Evolutionary conservation across 1,140 invertebrate genomes (phyloP), one percentile per base, ranked within the genome.

Genomic region (Paraescarpia echinospica): DNA sequence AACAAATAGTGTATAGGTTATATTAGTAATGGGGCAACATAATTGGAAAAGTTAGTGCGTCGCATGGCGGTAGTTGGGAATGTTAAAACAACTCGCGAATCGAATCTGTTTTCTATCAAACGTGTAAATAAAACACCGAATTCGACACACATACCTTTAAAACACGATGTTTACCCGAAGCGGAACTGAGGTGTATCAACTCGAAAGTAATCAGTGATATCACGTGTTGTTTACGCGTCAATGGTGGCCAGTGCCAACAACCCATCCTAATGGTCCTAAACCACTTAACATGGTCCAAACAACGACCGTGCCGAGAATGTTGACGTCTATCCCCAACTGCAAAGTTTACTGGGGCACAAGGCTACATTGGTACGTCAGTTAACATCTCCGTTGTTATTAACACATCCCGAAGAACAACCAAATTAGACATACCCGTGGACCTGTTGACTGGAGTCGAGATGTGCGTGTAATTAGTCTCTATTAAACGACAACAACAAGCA

Each of bases 141-240:
- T 27, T 22, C 22, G 59, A 77, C 9, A 31, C 59, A 77, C 59
- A 77, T 27, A 12, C 59, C 4, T 77, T 77, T 22, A 77, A 77
- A 77, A 77, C 59, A 77, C 0, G 22, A 77, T 77, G 14, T 77
- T 77, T 77, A 77, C 59, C 22, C 22, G 59, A 77, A 77, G 59
- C 59, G 22, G 59, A 77, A 77, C 59, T 77, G 59, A 77, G 59
- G 22, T 4, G 12, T 22, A 18, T 27, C 2, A 77, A 77, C 59
- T 18, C 59, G 59, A 18, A 77, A 77, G 8, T 77, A 18, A 77
- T 4, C 27, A 0, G 22, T 27, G 59, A 77, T 27, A 31, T 18
- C 59, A 77, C 59, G 59, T 77, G 59, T 77, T 77, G 59, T 77
- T 77, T 77, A 77, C 59, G 59, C 59, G 59, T 77, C 59, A 77